Base-by-base conservation (phyloP, 2,113 vertebrate genomes). In the Gulo gulo region DNA sequence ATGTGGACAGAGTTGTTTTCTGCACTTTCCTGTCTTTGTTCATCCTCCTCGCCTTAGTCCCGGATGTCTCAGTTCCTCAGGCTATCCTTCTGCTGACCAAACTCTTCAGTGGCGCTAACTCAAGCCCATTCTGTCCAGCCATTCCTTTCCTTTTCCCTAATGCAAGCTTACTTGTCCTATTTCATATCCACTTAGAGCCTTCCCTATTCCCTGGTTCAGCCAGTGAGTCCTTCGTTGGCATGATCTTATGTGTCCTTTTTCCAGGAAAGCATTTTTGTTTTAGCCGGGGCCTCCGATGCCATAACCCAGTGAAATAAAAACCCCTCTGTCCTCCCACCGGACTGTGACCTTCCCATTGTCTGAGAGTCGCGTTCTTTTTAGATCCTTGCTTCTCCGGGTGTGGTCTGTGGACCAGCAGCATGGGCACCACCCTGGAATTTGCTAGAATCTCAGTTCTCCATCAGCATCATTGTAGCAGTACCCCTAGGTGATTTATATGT, bases 381-480 rank as follows among this genome's bases (percentile, higher is more conserved):
- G 36, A 71, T 78, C 42, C 39, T 88, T 78, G 39, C 52, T 89
- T 97, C 45, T 85, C 85, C 45, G n/a, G 87, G 36, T 79, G 39
- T 94, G 24, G 24, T 78, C 63, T 95, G 8, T 85, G 47, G 59
- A 52, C 61, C 26, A 63, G 76, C 59, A 92, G 67, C 55, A n/a
- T 88, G 82, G 67, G 24, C 20, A 83, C 50, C 57, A 78, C 71
- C 15, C 74, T 92, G 63, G 34, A 94, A 63, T 87, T 67, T 65
- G 47, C 91, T 88, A 92, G 45, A 96, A 69, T 85, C 42, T 93
- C 86, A 86, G 83, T 94, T 52, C 80, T 96, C 36, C 61, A 50
- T 93, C 76, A 31, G 76, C 92, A 93, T 93, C 36, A 78, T 34
- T 89, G 88, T 69, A 65, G 67, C 36, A 34, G 57, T 87, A 57